These are phyloP conservation scores for Drosophila kuntzei DNA, from an alignment of 2,888 invertebrate species.

Conservation along the genomic window DNA sequence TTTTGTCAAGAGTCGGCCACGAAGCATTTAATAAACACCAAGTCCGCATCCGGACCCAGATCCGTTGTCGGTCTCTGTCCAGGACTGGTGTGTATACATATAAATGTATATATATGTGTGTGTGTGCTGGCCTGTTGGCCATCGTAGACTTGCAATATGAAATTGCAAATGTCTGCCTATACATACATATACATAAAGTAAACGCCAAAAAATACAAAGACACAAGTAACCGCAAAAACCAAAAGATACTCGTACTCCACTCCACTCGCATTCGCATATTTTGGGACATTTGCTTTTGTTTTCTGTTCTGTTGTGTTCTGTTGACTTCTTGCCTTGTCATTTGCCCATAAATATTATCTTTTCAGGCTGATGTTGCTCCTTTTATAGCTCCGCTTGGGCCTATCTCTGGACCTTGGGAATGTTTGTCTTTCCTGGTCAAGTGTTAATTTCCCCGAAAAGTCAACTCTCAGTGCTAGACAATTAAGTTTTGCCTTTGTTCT, in stretches of 20 bases:
- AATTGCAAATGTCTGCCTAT: slow-evolving; percentile 72
- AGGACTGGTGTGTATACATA: not conserved
- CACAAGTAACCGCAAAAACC: slow-evolving; percentile 66
- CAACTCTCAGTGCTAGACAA: slow-evolving; percentile 49
- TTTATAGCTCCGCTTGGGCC: slow-evolving; percentile 16
- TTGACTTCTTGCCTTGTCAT: slow-evolving; percentile 47
- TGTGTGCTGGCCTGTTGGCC: slow-evolving; percentile 5
- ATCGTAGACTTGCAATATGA: slow-evolving; percentile 60
- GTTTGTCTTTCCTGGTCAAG: slow-evolving; percentile 55
- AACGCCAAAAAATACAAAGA: slow-evolving; percentile 65
- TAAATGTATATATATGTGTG: not conserved
- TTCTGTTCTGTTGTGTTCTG: slow-evolving; percentile 14
- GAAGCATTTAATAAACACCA: slow-evolving; percentile 76
- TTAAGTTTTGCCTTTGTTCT: slow-evolving; percentile 51
- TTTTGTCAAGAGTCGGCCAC: slow-evolving; percentile 69
- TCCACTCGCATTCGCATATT: slow-evolving; percentile 65
- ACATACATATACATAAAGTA: slow-evolving; percentile 40
- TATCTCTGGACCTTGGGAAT: too few species aligned
- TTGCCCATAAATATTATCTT: slow-evolving; percentile 75
- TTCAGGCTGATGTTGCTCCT: slow-evolving; percentile 30
- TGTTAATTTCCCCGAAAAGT: slow-evolving; percentile 68
- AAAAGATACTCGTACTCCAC: slow-evolving; percentile 45
- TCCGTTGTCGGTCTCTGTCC: not conserved
- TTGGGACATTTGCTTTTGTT: slow-evolving; percentile 66
- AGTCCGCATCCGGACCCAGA: slow-evolving; percentile 3